A percentile compares a stretch with the other conserved stretches of the same genome.
phyloP scores from a whole-genome alignment of 2,113 vertebrate genomes.

The Nymphicus hollandicus region DNA sequence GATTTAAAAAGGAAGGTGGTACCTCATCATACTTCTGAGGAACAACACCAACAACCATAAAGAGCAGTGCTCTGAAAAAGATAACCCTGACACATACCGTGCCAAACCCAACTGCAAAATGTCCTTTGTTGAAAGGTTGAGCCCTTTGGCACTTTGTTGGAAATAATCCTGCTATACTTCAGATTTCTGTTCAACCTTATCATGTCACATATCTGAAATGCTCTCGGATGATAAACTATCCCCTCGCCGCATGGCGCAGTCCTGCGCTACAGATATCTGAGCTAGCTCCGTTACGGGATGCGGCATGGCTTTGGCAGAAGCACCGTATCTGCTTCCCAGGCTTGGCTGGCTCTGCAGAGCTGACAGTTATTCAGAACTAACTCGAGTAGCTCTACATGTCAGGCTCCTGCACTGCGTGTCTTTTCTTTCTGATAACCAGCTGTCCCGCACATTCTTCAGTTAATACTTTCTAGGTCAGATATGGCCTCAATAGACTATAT shows the following conservation, averaged over 20 bases:
- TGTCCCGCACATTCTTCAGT: conserved; percentile 53
- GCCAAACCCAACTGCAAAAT: neutral
- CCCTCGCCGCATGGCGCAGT: neutral
- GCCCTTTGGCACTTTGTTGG: neutral
- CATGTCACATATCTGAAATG: neutral
- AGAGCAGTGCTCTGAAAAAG: neutral
- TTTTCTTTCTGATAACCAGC: conserved; percentile 46
- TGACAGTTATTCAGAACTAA: neutral
- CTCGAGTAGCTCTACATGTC: conserved; percentile 8
- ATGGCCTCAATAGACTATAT: conserved; percentile 14
- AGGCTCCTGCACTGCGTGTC: neutral
- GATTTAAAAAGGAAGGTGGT: neutral
- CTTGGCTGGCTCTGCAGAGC: conserved; percentile 14
- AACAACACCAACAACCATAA: fast-evolving
- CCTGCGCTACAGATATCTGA: conserved; percentile 11
- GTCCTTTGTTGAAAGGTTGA: fast-evolving
- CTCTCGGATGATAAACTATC: conserved; percentile 7
- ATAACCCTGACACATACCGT: fast-evolving
- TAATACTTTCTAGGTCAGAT: conserved; percentile 64
- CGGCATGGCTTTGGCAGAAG: neutral
- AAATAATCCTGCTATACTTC: neutral
- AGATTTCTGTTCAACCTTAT: conserved; percentile 26
- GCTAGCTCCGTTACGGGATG: neutral
- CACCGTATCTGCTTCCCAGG: neutral
- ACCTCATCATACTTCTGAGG: neutral